Base-by-base conservation (phyloP, 2,113 vertebrate genomes). In the Grammomys surdaster region DNA sequence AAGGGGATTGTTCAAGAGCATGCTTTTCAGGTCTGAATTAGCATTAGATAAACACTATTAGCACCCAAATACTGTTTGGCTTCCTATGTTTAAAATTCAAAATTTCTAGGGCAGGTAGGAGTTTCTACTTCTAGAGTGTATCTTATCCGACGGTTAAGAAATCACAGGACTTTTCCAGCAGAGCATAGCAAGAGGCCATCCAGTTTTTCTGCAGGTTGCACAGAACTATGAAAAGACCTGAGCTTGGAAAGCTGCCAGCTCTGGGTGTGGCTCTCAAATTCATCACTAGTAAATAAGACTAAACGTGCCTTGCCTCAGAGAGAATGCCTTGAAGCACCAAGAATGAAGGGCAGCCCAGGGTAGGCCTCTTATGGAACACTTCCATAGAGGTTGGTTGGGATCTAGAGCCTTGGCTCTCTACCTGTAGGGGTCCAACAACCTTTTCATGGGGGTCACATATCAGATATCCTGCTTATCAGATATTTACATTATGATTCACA, bases 51-150 rank as follows among this genome's bases (percentile, higher is more conserved):
- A 77, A 67, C 8, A 77, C 48, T 19, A 69, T 43, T 73, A 58
- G 14, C 67, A 56, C 86, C 16, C 54, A 26, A 85, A 93, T 20
- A 58, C 1, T 40, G 9, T 51, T 92, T 63, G 46, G 48, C 69
- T 95, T 94, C 78, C 95, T 82, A 87, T 80, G 60, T 76, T 60
- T 77, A 72, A 31, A 91, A 60, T 46, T 12, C 75, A 87, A 85
- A 26, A 85, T n/a, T 69, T 78, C 54, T 88, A 73, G 54, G 40
- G 60, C 51, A 92, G 54, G 69, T 54, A 93, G 43, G 36, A 91
- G 87, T 90, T 93, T 93, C 69, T 90, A n/a, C 76, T 96, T 93
- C 85, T 85, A 84, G 69, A 9, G 12, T 20, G 46, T 88, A 17
- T 65, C 81, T 93, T 56, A 51, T 33, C 67, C 80, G 46, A 77